Base-by-base conservation (phyloP, 2,797 vertebrate genomes). In the Trematomus bernacchii region DNA sequence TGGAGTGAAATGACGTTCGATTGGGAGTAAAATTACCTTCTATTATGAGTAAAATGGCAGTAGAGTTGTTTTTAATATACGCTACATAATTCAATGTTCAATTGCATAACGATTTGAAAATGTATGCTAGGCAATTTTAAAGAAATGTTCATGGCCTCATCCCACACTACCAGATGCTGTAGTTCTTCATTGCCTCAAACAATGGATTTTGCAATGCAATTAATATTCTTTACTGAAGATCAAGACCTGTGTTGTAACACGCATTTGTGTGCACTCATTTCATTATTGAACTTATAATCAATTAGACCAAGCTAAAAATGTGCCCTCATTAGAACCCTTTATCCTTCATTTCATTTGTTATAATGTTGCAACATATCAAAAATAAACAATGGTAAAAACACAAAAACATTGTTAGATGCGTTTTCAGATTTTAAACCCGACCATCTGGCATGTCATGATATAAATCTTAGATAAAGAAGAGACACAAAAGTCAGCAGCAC, bases 151-250 rank as follows among this genome's bases (percentile, higher is more conserved):
- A 43, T 18, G 68, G 70, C 73, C 52, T 69, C 84, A 70, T 79
- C 81, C 84, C 82, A 87, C 78, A 66, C 58, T 65, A 58, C 66
- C 88, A 90, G 86, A 87, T 89, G 83, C 77, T 81, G 43, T n/a
- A 74, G 51, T 54, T 73, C 82, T 73, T 66, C 51, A 70, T 46
- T 64, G 66, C 33, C 65, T 72, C 19, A 75, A 68, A 84, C 77
- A 77, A 57, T 52, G 14, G 30, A 53, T 64, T 76, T 61, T 42
- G 55, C 44, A 48, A 21, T 27, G 21, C 27, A 71, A 46, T 76
- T 77, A 30, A 46, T 52, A 51, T 64, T 54, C 57, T 54, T 72
- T 16, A 51, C 37, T 68, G 46, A 18, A 70, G 58, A 71, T 64
- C 30, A 85, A 69, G 71, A 66, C 33, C 43, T 72, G 65, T 66